Percentiles rank a stretch among this genome's conserved stretches.
These are phyloP conservation scores for Chlamydotis undulata DNA, from an alignment of 2,113 vertebrate genomes.

Conservation along the genomic window DNA sequence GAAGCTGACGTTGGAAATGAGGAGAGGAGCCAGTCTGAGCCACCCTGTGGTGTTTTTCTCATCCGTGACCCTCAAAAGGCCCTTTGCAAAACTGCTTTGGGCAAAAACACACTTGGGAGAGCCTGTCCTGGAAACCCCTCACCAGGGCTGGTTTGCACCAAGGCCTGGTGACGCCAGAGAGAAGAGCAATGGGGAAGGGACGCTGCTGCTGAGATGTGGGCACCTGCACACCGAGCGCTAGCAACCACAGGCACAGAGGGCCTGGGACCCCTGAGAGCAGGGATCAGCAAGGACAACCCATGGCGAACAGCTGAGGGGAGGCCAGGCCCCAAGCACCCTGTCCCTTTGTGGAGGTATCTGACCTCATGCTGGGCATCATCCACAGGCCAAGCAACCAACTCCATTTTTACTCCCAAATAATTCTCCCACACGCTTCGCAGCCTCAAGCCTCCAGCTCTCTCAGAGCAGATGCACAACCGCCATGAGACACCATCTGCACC, in stretches of 20 bases:
- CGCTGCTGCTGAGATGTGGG: not conserved
- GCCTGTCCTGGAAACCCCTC: not conserved
- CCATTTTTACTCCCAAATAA: not conserved
- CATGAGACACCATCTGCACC: not conserved
- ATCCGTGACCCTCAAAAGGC: rapidly evolving
- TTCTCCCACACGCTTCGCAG: rapidly evolving
- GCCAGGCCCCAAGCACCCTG: rapidly evolving
- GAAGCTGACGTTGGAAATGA: rapidly evolving
- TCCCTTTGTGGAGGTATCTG: not conserved
- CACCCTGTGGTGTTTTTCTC: not conserved
- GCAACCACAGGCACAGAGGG: not conserved
- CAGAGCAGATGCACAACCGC: not conserved
- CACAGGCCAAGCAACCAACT: not conserved
- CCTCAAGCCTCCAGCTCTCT: not conserved
- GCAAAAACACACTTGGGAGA: not conserved
- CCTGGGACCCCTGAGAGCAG: rapidly evolving
- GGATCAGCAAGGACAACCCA: not conserved
- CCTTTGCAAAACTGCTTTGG: not conserved
- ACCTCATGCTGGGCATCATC: rapidly evolving
- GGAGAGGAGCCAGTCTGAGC: not conserved
- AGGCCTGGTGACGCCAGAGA: not conserved
- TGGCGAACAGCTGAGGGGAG: rapidly evolving
- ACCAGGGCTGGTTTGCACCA: not conserved
- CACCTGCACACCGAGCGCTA: rapidly evolving
- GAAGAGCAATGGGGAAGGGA: not conserved